Conservation (phyloP, 2,797 vertebrate species). For the Bufotes viridis region DNA sequence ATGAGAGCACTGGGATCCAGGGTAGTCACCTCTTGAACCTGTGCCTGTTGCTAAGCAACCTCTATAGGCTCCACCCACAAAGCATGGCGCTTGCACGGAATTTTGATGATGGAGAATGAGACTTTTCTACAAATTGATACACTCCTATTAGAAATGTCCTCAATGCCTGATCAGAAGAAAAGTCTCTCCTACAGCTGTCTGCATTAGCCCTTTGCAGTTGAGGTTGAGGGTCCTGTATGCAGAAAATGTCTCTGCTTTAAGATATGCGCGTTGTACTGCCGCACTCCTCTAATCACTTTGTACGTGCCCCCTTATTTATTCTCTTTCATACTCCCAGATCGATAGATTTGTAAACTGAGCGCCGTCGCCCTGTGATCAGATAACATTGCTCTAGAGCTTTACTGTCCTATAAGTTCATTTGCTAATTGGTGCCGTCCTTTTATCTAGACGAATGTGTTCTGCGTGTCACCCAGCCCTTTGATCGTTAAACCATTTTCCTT, state of each 20-base stretch:
- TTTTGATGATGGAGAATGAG: too few relatives aligned
- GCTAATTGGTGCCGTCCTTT: conserved; percentile 58
- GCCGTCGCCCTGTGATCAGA: conserved; percentile 52
- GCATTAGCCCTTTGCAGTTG: not conserved
- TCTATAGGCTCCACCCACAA: too few relatives aligned
- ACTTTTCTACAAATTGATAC: too few relatives aligned
- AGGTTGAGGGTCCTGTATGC: not conserved
- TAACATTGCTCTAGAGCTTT: conserved; percentile 43
- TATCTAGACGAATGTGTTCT: conserved; percentile 31
- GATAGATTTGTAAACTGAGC: conserved; percentile 50
- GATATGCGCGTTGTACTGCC: not conserved
- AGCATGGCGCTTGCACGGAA: too few relatives aligned
- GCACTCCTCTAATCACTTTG: conserved; percentile 31
- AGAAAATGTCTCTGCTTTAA: not conserved
- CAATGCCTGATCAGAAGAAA: too few relatives aligned
- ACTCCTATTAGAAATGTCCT: too few relatives aligned
- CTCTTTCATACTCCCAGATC: conserved; percentile 49
- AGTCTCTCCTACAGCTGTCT: not conserved
- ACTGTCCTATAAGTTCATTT: conserved; percentile 51
- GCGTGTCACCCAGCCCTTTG: conserved; percentile 38
- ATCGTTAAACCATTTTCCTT: conserved; percentile 45
- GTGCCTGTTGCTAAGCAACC: too few relatives aligned
- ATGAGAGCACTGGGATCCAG: too few relatives aligned
- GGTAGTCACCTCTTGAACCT: too few relatives aligned
- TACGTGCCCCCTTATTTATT: conserved; percentile 38